Evolutionary conservation across 2,113 vertebrate genomes (phyloP).

Genomic region (Otus sunia): DNA sequence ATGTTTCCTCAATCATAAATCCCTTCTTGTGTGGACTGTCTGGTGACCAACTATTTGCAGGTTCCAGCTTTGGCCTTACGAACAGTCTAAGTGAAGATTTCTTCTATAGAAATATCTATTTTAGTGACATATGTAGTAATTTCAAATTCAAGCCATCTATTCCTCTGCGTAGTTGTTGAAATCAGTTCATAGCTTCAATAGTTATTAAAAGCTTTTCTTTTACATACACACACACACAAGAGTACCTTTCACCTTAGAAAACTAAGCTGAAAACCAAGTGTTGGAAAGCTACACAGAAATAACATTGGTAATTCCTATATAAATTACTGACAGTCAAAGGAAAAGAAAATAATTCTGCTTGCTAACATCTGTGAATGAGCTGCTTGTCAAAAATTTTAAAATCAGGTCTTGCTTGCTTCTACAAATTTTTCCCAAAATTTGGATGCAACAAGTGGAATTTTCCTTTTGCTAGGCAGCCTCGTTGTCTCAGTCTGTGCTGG

Average conservation of each 20-base stretch:
- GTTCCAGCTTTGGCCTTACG: not conserved
- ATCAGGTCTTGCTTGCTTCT: not conserved
- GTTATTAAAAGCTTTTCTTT: not conserved
- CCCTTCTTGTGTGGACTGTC: not conserved
- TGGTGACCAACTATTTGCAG: not conserved
- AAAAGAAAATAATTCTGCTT: not conserved
- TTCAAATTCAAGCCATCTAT: not conserved
- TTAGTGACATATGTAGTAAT: not conserved
- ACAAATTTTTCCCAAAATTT: not conserved
- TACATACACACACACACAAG: not conserved
- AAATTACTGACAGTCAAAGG: not conserved
- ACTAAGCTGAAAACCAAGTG: not conserved
- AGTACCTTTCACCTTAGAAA: not conserved
- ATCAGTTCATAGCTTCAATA: not conserved
- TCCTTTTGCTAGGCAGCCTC: not conserved
- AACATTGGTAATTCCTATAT: not conserved
- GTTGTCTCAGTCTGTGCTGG: rapidly evolving
- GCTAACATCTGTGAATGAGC: not conserved
- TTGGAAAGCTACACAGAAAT: not conserved
- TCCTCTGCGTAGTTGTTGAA: not conserved
- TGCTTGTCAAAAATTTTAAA: not conserved
- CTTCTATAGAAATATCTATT: not conserved
- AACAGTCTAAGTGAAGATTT: not conserved
- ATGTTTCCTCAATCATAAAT: not conserved
- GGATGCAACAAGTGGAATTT: not conserved